Evolutionary conservation across 2,888 invertebrate species (phyloP).

Genomic region (Conomelus anceps): DNA sequence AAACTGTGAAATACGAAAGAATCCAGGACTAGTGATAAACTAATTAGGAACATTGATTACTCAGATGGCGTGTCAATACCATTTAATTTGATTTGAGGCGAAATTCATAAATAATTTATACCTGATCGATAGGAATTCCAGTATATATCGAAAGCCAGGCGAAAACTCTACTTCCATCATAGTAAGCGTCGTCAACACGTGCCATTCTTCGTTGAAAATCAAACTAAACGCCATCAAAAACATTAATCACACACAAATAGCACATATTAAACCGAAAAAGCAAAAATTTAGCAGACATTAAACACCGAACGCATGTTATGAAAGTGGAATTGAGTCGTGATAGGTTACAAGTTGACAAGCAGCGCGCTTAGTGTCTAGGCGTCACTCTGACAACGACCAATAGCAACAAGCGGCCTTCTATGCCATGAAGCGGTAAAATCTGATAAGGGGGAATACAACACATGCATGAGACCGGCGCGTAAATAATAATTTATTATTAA

Average conservation of each 20-base stretch:
- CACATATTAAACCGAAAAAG: neutral
- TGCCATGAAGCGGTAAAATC: neutral
- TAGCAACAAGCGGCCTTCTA: neutral
- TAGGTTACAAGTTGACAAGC: neutral
- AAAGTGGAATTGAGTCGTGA: neutral
- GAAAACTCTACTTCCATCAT: slow-evolving; percentile 59
- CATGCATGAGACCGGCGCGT: neutral
- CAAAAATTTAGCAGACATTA: neutral
- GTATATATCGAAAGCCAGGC: slow-evolving; percentile 42
- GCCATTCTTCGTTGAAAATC: slow-evolving; percentile 3
- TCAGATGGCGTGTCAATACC: neutral
- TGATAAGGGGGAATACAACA: neutral
- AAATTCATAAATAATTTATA: slow-evolving; percentile 38
- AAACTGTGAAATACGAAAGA: neutral
- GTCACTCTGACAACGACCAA: neutral
- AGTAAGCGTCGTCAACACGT: slow-evolving; percentile 14
- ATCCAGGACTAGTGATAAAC: neutral
- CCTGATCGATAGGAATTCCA: slow-evolving; percentile 72
- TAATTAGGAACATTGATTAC: neutral
- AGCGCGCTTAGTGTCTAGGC: neutral
- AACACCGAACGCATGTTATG: neutral
- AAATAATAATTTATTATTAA: neutral
- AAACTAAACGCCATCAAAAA: slow-evolving; percentile 4
- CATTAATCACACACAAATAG: neutral
- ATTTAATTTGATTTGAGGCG: neutral